Conservation (phyloP, 2,888 invertebrate species). For the Thymelicus lineola region DNA sequence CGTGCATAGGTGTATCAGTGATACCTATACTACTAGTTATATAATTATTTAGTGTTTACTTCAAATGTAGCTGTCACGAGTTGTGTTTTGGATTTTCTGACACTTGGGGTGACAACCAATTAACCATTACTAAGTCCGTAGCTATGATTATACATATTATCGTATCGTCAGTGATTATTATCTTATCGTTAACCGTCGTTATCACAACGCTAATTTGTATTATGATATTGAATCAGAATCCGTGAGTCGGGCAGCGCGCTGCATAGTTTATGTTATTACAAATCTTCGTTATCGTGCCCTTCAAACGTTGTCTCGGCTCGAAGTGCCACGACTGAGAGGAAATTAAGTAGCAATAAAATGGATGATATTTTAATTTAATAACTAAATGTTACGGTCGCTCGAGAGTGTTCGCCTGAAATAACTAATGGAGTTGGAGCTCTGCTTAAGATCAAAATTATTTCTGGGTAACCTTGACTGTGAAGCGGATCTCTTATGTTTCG, state of each 20-base stretch:
- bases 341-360: slow-evolving; percentile 31
- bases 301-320: neutral
- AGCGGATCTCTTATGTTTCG: neutral
- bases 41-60: too few relatives aligned
- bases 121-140: neutral
- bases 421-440: slow-evolving; percentile 7
- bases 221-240: neutral
- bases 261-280: neutral
- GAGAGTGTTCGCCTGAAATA: slow-evolving; percentile 30
- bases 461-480: slow-evolving; percentile 16
- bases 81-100: neutral
- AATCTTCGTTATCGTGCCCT: neutral
- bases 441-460: slow-evolving; percentile 20
- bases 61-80: neutral
- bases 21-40: too few relatives aligned
- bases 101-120: neutral
- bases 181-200: neutral
- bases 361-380: slow-evolving; percentile 31
- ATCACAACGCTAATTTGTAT: slow-evolving; percentile 6
- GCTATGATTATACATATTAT: neutral
- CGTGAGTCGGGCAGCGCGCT: neutral
- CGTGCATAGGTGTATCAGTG: too few relatives aligned
- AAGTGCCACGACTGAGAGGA: slow-evolving; percentile 10
- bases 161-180: neutral
- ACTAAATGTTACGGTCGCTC: slow-evolving; percentile 22